These are phyloP conservation scores for Elachura formosa DNA, from an alignment of 2,113 vertebrate species.

Conservation along the genomic window DNA sequence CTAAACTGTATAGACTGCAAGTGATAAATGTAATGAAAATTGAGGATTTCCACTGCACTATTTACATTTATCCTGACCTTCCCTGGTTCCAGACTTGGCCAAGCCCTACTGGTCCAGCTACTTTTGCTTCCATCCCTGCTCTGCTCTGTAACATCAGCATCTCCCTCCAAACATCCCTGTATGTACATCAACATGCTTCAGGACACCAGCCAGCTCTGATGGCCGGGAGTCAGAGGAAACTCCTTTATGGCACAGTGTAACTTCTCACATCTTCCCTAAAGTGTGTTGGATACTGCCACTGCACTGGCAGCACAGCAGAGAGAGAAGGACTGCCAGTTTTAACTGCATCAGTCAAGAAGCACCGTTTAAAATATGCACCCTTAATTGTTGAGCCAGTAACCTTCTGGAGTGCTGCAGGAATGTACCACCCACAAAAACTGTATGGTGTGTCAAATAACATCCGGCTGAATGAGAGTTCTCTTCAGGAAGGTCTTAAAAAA, in stretches of 20 bases:
- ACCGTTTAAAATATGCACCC: background rate
- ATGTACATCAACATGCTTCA: fast-evolving
- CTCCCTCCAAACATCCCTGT: background rate
- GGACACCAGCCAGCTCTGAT: background rate
- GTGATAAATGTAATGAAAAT: background rate
- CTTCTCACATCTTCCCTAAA: background rate
- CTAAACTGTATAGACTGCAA: background rate
- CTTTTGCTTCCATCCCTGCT: background rate
- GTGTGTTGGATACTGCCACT: background rate
- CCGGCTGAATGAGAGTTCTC: background rate
- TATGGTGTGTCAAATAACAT: background rate
- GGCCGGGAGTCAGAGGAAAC: background rate
- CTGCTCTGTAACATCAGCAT: background rate
- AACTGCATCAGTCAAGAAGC: background rate
- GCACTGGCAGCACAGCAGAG: background rate
- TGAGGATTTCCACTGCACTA: background rate
- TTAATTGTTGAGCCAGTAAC: background rate
- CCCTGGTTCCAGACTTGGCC: background rate
- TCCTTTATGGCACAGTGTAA: background rate
- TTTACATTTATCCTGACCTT: background rate
- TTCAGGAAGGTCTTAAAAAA: background rate
- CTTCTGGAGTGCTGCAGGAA: background rate
- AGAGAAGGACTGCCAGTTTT: background rate
- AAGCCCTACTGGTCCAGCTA: background rate
- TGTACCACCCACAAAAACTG: background rate